Conservation (phyloP, 2,888 invertebrate genomes). For the Tuberolachnus salignus region DNA sequence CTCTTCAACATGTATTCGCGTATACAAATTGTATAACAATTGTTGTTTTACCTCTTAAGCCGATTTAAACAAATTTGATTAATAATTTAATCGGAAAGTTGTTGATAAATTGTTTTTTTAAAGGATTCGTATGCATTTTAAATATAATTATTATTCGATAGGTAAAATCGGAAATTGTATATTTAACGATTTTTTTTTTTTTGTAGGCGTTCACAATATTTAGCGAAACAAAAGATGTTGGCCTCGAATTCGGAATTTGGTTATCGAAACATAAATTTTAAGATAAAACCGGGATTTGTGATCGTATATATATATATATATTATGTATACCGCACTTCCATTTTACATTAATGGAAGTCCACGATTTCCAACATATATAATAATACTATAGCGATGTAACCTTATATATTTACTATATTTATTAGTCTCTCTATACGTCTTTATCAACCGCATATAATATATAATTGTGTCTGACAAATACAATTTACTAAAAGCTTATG, state of each 20-base stretch:
- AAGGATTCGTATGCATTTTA: too few relatives aligned
- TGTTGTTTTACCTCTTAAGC: too few relatives aligned
- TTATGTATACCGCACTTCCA: neutral
- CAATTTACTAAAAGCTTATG: conserved; percentile 43
- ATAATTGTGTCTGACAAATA: neutral
- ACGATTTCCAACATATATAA: too few relatives aligned
- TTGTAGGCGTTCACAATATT: neutral
- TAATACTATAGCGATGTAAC: too few relatives aligned
- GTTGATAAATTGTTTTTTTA: too few relatives aligned
- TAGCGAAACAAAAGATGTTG: neutral
- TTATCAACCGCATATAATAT: neutral
- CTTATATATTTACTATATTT: too few relatives aligned
- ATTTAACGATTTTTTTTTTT: conserved; percentile 11
- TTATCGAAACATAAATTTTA: conserved; percentile 16
- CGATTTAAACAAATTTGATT: too few relatives aligned
- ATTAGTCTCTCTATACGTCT: neutral
- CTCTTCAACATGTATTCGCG: too few relatives aligned
- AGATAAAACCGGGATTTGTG: conserved; percentile 13
- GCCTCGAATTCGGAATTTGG: conserved; percentile 2
- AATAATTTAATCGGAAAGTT: too few relatives aligned
- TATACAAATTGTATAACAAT: too few relatives aligned
- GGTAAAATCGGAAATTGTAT: neutral
- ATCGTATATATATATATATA: neutral
- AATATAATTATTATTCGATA: too few relatives aligned
- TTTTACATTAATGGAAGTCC: too few relatives aligned